Evolutionary conservation across 2,888 invertebrate species (phyloP).

Genomic region (Schizotus pectinicornis): DNA sequence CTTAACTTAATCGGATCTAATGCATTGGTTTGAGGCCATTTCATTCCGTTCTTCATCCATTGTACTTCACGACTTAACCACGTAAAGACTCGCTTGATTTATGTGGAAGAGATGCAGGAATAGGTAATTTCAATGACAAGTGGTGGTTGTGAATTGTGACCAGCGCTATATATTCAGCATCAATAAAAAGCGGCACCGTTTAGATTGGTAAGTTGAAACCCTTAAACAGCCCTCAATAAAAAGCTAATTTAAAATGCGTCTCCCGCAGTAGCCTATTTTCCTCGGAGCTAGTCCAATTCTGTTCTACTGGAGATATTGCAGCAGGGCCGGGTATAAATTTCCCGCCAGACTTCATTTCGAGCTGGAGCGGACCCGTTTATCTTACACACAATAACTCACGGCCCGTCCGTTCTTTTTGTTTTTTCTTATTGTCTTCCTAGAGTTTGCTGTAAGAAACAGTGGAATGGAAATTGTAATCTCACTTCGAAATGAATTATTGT

Average conservation of each 20-base stretch:
- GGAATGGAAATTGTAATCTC: constrained; percentile 60
- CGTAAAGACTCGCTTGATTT: too few species aligned
- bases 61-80: too few species aligned
- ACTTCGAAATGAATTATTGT: constrained; percentile 57
- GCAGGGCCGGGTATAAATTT: constrained; percentile 58
- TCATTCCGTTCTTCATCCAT: too few species aligned
- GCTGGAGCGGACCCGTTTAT: constrained; percentile 74
- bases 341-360: constrained; percentile 74
- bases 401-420: constrained; percentile 57
- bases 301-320: constrained; percentile 59
- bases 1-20: background rate
- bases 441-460: constrained; percentile 57
- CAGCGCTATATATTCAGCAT: constrained; percentile 27
- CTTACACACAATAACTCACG: constrained; percentile 72
- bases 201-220: constrained; percentile 43
- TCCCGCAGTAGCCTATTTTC: constrained; percentile 58
- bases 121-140: constrained; percentile 1
- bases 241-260: constrained; percentile 59
- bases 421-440: constrained; percentile 59
- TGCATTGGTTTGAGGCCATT: too few species aligned
- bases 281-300: constrained; percentile 59
- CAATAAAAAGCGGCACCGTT: constrained; percentile 34
- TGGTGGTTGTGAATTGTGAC: background rate
- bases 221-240: constrained; percentile 54
- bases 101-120: too few species aligned